These are phyloP conservation scores for Dysdera silvatica DNA, from an alignment of 1,140 invertebrate genomes.

Conservation along the genomic window DNA sequence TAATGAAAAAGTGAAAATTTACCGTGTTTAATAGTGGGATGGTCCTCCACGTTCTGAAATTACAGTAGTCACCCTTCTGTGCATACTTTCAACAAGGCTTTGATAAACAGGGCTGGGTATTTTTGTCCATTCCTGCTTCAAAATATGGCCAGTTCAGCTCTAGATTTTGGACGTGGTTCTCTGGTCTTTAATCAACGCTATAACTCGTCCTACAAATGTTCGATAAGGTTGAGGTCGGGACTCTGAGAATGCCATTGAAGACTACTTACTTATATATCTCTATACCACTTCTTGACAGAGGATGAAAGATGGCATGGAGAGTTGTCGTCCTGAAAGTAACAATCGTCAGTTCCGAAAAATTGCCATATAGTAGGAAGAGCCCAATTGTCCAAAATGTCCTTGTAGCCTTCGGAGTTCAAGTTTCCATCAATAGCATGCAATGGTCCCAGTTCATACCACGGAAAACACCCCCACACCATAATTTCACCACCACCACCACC, in stretches of 20 bases:
- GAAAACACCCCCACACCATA: background rate
- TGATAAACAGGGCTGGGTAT: background rate
- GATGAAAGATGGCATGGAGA: background rate
- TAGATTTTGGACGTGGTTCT: background rate
- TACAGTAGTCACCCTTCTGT: background rate
- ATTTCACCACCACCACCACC: too few relatives aligned
- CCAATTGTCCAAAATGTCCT: background rate
- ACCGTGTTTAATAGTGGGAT: background rate
- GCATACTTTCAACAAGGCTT: background rate
- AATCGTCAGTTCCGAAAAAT: background rate
- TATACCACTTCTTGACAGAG: background rate
- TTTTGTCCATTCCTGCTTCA: background rate
- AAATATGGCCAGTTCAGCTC: background rate
- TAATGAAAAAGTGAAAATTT: background rate
- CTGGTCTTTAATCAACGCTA: background rate
- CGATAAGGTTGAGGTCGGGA: background rate
- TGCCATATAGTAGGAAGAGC: background rate
- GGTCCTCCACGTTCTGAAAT: background rate
- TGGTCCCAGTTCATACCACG: background rate
- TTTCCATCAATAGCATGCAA: background rate
- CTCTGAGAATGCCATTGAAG: too few relatives aligned
- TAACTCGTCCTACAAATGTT: background rate
- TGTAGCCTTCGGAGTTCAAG: background rate
- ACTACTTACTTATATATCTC: too few relatives aligned
- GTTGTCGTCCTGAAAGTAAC: background rate